Evolutionary conservation across 2,888 invertebrate species (phyloP).

Genomic region (Gisinianus flammeolus): DNA sequence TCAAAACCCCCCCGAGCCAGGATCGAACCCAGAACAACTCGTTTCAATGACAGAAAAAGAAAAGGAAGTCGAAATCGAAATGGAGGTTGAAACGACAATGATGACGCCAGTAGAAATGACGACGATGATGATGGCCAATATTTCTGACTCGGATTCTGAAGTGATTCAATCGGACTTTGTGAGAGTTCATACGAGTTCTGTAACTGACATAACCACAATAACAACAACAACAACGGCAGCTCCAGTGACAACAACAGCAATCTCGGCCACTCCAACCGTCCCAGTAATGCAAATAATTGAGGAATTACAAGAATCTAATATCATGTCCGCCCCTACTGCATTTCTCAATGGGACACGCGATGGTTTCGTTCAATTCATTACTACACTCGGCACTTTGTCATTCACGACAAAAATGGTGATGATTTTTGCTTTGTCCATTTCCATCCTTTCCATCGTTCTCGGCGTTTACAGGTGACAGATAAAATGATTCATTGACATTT

Average conservation of each 20-base stretch:
- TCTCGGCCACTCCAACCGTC: background rate
- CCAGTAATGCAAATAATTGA: slow-evolving; percentile 25
- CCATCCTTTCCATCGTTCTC: slow-evolving; percentile 31
- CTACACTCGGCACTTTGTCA: slow-evolving; percentile 19
- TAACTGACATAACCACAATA: too few relatives aligned
- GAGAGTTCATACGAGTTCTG: background rate
- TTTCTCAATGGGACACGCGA: slow-evolving; percentile 32
- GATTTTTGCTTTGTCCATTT: slow-evolving; percentile 33
- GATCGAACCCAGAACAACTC: background rate
- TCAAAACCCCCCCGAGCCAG: too few relatives aligned
- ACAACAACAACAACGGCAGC: slow-evolving; percentile 14
- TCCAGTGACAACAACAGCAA: background rate
- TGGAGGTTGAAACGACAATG: background rate
- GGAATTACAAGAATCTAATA: slow-evolving; percentile 23
- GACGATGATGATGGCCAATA: background rate
- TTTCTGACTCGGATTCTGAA: background rate
- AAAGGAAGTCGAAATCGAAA: background rate
- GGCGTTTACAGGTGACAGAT: too few relatives aligned
- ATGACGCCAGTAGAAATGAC: background rate
- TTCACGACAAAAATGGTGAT: slow-evolving; percentile 34
- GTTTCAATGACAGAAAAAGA: background rate
- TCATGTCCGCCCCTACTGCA: slow-evolving; percentile 9
- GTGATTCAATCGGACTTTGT: too few relatives aligned
- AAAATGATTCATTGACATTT: too few relatives aligned
- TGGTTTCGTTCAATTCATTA: slow-evolving; percentile 18